phyloP scores from a whole-genome alignment of 2,888 invertebrate species.

The Callyntrura sp. region DNA sequence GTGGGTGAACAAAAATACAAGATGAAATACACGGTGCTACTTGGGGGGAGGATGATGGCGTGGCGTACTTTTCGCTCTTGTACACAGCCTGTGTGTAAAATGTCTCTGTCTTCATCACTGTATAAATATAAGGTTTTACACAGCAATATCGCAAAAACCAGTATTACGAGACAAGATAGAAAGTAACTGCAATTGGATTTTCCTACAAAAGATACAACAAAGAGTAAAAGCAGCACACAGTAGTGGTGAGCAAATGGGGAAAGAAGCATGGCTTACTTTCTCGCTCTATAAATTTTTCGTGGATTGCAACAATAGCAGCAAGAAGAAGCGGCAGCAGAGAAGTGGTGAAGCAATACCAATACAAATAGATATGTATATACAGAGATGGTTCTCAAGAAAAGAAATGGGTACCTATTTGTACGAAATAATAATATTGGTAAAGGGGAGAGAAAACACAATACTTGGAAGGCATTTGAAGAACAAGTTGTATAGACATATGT shows the following conservation, averaged over 20 bases:
- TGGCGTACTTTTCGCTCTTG: not conserved
- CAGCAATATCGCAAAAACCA: constrained; percentile 1
- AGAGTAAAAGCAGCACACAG: not conserved
- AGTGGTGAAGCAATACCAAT: not conserved
- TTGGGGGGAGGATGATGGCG: not conserved
- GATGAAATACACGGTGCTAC: not conserved
- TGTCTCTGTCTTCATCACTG: not conserved
- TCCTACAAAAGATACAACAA: not conserved
- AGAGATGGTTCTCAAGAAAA: too few species aligned
- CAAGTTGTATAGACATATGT: too few species aligned
- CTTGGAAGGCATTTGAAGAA: too few species aligned
- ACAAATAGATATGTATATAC: not conserved
- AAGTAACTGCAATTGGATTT: constrained; percentile 57
- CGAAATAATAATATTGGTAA: constrained; percentile 10
- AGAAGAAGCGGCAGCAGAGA: not conserved
- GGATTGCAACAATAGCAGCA: constrained; percentile 56
- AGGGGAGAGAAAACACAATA: constrained; percentile 1
- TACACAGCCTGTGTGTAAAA: not conserved
- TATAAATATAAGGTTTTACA: not conserved
- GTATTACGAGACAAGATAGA: not conserved
- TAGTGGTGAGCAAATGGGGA: not conserved
- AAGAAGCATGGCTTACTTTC: constrained; percentile 58
- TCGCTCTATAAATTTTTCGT: constrained; percentile 72
- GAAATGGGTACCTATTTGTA: too few species aligned
- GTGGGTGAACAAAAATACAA: constrained; percentile 35